Evolutionary conservation across 2,113 vertebrate genomes (phyloP).

Genomic region (Scatophagus argus): DNA sequence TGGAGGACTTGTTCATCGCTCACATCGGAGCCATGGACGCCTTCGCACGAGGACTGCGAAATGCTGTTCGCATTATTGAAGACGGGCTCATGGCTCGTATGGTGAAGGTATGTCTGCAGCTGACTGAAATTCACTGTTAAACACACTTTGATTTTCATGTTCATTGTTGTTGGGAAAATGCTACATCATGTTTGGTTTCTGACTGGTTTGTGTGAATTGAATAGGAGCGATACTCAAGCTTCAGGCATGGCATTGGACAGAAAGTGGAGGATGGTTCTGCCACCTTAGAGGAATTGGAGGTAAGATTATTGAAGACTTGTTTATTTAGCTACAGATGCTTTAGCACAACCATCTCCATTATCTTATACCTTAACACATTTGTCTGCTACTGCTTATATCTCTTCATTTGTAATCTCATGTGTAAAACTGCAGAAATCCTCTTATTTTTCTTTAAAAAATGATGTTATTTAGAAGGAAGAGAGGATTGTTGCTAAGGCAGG

Average conservation of each 20-base stretch:
- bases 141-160: background rate
- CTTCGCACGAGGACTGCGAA: constrained; percentile 79
- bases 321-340: background rate
- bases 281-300: constrained; percentile 78
- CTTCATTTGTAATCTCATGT: background rate
- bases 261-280: constrained; percentile 73
- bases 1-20: constrained; percentile 79
- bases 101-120: constrained; percentile 65
- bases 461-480: too few species aligned
- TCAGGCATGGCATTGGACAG: constrained; percentile 70
- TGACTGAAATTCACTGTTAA: background rate
- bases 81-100: constrained; percentile 71
- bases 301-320: constrained; percentile 8
- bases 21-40: constrained; percentile 80
- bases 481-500: too few species aligned
- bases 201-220: constrained; percentile 15
- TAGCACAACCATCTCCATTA: background rate
- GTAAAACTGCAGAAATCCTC: too few species aligned
- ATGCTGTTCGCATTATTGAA: constrained; percentile 72
- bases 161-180: background rate
- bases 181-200: background rate
- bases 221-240: constrained; percentile 78
- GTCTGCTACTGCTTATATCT: background rate
- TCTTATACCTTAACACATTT: background rate
- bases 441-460: too few species aligned